phyloP scores from a whole-genome alignment of 2,888 invertebrate species.

The Tenthredo mesomela region DNA sequence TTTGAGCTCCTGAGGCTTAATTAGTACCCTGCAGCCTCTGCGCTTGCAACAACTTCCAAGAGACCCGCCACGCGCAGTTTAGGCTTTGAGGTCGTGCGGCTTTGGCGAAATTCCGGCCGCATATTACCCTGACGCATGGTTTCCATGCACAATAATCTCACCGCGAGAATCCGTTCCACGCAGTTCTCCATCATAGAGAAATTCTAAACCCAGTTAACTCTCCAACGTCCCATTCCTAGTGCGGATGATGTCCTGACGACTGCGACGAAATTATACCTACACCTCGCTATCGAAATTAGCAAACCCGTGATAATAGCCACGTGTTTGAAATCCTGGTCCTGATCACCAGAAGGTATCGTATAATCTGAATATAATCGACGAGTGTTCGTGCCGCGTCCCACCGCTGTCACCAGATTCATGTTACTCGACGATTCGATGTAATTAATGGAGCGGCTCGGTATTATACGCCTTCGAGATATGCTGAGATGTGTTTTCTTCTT shows the following conservation, averaged over 20 bases:
- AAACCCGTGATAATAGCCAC: not conserved
- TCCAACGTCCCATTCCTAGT: not conserved
- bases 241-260: not conserved
- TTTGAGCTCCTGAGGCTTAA: not conserved
- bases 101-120: constrained; percentile 23
- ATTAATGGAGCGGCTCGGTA: not conserved
- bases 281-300: not conserved
- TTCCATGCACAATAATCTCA: constrained; percentile 5
- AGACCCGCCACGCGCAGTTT: constrained; percentile 1
- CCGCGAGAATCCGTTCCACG: not conserved
- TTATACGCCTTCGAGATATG: not conserved
- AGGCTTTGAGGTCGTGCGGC: constrained; percentile 3
- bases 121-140: constrained; percentile 2
- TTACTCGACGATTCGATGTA: not conserved
- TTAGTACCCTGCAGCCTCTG: not conserved
- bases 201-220: not conserved
- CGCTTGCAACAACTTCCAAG: not conserved
- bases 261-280: not conserved
- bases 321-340: not conserved
- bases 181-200: not conserved
- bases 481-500: not conserved
- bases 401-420: not conserved
- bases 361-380: constrained; percentile 26
- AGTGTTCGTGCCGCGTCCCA: not conserved
- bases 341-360: not conserved